These are phyloP conservation scores for Apodemus speciosus DNA, from an alignment of 2,113 vertebrate genomes.

Conservation along the genomic window DNA sequence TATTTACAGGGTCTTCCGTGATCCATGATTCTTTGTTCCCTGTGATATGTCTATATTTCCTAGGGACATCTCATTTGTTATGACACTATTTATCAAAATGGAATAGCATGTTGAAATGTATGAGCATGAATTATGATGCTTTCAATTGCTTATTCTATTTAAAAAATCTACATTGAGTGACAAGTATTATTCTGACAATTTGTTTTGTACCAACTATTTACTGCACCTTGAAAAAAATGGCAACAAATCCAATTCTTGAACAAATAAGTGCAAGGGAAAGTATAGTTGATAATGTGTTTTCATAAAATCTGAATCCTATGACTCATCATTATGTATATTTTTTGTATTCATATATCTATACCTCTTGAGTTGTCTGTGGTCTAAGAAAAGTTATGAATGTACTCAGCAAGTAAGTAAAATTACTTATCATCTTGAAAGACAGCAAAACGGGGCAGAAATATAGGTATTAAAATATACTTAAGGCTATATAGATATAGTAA, in stretches of 20 bases:
- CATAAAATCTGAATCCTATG: not conserved
- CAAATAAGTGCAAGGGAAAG: not conserved
- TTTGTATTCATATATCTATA: not conserved
- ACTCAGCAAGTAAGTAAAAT: not conserved
- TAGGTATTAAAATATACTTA: not conserved
- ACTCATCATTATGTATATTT: not conserved
- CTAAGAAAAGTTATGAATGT: not conserved
- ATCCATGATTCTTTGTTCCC: not conserved
- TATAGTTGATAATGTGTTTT: not conserved
- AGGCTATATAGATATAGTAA: not conserved
- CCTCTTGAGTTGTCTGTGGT: not conserved
- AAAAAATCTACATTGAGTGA: not conserved
- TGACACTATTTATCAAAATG: not conserved
- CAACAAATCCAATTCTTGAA: not conserved
- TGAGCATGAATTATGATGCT: not conserved
- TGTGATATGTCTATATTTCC: not conserved
- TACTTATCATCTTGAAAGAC: not conserved
- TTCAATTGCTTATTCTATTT: not conserved
- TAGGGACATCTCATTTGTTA: not conserved
- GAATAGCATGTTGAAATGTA: not conserved
- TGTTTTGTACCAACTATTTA: not conserved
- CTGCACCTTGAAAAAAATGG: not conserved
- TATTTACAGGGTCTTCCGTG: not conserved
- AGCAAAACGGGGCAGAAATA: not conserved
- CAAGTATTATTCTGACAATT: not conserved